Conservation (phyloP, 2,113 vertebrate genomes). For the Chaetodon auriga region DNA sequence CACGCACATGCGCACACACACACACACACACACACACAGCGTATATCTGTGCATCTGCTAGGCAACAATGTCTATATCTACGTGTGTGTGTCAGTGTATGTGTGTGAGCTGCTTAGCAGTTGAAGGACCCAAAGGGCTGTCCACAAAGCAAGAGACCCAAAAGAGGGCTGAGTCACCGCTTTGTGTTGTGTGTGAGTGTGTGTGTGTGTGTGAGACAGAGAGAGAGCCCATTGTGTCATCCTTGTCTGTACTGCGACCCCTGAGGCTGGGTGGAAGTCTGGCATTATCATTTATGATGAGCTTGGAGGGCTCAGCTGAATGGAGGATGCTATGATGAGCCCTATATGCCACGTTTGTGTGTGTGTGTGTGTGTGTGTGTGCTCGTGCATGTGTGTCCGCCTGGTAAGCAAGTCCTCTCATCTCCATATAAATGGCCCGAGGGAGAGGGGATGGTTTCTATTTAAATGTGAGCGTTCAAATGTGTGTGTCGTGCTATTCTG, state of each 20-base stretch:
- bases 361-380: constrained; percentile 6
- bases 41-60: constrained; percentile 4
- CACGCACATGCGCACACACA: background rate
- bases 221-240: constrained; percentile 35
- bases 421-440: constrained; percentile 64
- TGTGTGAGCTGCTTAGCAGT: background rate
- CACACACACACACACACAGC: background rate
- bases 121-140: constrained; percentile 16
- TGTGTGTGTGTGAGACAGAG: constrained; percentile 9
- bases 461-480: constrained; percentile 43
- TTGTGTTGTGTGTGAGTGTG: constrained; percentile 22
- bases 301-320: constrained; percentile 46
- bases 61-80: background rate
- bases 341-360: background rate
- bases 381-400: constrained; percentile 2
- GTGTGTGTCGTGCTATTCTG: constrained; percentile 44
- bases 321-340: constrained; percentile 45
- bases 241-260: constrained; percentile 22
- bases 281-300: constrained; percentile 67
- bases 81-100: background rate
- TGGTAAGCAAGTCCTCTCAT: constrained; percentile 55
- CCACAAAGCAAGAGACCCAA: constrained; percentile 28
- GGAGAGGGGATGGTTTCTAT: constrained; percentile 48
- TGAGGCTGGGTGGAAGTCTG: constrained; percentile 48
- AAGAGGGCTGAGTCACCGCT: constrained; percentile 50